Percentiles rank a stretch among this genome's conserved stretches.
These are phyloP conservation scores for Epizoanthus ramosus DNA, from an alignment of 92 coral and sea anemone species.

Conservation along the genomic window DNA sequence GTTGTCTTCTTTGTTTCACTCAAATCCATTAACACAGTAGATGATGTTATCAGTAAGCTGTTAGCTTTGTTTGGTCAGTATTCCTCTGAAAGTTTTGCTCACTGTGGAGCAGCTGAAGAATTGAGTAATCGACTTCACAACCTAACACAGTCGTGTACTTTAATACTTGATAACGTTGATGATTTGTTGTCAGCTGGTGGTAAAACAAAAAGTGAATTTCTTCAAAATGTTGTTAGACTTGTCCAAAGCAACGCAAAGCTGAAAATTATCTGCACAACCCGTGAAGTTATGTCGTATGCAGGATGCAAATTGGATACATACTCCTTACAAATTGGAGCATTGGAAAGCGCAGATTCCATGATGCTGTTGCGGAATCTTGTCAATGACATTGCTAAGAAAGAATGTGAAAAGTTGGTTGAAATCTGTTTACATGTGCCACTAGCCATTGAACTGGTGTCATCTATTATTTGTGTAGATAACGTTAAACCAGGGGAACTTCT, in stretches of 20 bases:
- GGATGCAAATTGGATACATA: not conserved
- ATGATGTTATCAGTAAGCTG: not conserved
- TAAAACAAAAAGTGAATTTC: not conserved
- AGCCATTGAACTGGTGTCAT: not conserved
- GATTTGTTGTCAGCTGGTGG: not conserved
- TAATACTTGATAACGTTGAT: slow-evolving; percentile 24
- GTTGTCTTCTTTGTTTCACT: not conserved
- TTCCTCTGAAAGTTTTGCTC: not conserved
- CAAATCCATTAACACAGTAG: not conserved
- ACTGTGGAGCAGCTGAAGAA: not conserved
- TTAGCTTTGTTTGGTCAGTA: no score
- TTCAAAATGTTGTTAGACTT: not conserved
- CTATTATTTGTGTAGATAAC: slow-evolving; percentile 10
- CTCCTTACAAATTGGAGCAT: not conserved
- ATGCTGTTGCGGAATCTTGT: not conserved
- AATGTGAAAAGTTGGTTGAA: not conserved
- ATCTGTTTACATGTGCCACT: not conserved
- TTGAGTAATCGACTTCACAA: not conserved
- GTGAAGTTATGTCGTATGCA: not conserved
- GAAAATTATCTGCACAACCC: slow-evolving; percentile 2
- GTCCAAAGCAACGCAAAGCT: slow-evolving; percentile 17
- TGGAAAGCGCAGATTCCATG: slow-evolving; percentile 1
- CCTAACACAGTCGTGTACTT: not conserved
- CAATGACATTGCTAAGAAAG: not conserved
- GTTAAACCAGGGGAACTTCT: not conserved